A percentile compares a stretch with the other conserved stretches of the same genome.
phyloP scores from a whole-genome alignment of 2,113 vertebrate species.

The Campylomormyrus tamandua region DNA sequence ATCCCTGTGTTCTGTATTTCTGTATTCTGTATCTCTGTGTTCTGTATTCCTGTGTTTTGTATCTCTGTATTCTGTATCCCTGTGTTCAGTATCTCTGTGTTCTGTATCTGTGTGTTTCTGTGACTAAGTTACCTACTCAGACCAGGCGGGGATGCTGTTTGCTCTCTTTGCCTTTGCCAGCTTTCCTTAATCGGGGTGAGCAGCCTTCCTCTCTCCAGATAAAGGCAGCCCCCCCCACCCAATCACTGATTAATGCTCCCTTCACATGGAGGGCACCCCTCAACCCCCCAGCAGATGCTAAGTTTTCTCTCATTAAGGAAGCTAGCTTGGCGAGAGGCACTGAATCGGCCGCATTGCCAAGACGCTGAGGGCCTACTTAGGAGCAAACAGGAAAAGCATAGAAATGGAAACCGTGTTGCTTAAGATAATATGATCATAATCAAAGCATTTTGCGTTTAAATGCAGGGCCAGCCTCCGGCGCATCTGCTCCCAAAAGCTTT shows the following conservation, averaged over 20 bases:
- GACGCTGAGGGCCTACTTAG: background rate
- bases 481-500: background rate
- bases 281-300: background rate
- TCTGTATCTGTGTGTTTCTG: background rate
- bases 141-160: background rate
- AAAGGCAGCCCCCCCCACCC: background rate
- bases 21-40: too few relatives aligned
- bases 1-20: too few relatives aligned
- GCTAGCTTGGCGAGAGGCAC: background rate
- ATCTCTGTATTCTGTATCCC: too few relatives aligned
- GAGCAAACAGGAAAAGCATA: background rate
- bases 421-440: background rate
- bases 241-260: background rate
- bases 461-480: background rate
- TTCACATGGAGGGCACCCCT: background rate
- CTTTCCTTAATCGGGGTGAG: background rate
- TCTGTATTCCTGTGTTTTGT: too few relatives aligned
- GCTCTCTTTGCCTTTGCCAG: background rate
- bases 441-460: background rate
- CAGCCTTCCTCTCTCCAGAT: background rate
- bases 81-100: too few relatives aligned
- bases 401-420: background rate
- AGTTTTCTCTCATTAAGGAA: background rate
- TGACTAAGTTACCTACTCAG: background rate
- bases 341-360: background rate